A percentile compares a stretch with the other conserved stretches of the same genome.
These are phyloP conservation scores for Mamestra brassicae DNA, from an alignment of 2,888 invertebrate species.

Conservation along the genomic window DNA sequence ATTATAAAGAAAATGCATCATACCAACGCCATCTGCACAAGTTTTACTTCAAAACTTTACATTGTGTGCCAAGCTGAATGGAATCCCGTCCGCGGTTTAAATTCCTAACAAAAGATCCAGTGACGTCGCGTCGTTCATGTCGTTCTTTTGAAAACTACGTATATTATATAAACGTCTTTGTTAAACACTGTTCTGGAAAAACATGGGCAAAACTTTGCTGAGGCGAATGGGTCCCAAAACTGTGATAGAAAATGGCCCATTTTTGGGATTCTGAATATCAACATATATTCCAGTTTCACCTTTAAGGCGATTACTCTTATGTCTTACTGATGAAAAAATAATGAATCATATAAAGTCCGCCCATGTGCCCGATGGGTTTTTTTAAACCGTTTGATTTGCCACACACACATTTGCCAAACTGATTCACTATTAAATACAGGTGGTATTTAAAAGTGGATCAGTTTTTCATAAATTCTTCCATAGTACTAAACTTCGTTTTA, in stretches of 20 bases:
- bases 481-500: background rate
- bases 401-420: too few species aligned
- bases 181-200: conserved; percentile 5
- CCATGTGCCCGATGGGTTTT: too few species aligned
- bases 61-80: conserved; percentile 46
- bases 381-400: too few species aligned
- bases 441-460: background rate
- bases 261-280: background rate
- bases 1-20: conserved; percentile 16
- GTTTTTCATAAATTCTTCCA: background rate
- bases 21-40: conserved; percentile 23
- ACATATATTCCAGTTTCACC: background rate
- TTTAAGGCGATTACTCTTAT: background rate
- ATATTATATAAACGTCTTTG: conserved; percentile 37
- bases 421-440: too few species aligned
- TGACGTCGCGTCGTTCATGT: conserved; percentile 13
- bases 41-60: conserved; percentile 33
- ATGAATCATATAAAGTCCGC: too few species aligned
- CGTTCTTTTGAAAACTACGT: conserved; percentile 29
- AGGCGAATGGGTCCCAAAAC: background rate
- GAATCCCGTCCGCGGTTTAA: conserved; percentile 38
- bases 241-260: background rate
- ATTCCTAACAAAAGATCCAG: conserved; percentile 51
- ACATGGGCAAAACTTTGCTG: background rate
- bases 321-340: background rate